Evolutionary conservation across 2,113 vertebrate species (phyloP), one percentile per base, ranked within the genome.

Genomic region (Chaetura pelagica): DNA sequence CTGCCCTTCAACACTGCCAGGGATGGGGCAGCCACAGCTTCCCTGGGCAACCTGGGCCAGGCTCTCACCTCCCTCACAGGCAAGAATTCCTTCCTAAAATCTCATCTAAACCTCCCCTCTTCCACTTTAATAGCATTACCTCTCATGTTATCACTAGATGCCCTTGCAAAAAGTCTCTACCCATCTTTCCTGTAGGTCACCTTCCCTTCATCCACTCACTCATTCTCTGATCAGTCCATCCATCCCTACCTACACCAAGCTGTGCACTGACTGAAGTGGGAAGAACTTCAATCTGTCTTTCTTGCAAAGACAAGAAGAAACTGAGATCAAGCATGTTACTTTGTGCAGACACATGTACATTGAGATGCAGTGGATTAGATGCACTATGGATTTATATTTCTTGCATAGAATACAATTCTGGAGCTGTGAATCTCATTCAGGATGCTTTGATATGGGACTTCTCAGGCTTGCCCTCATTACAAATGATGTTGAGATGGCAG

Each of bases 401-500:
- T 32, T 12, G 10, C 8, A 13, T 3, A 32, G n/a, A 85, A 66
- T 18, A 29, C 16, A 49, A 13, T 17, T 73, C 71, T 87, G 48
- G 74, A 72, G 32, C 40, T 0, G 0, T 34, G 55, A 79, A 14
- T 69, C 22, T 72, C 6, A 0, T 51, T 34, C 27, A 52, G 35
- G 32, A 24, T 55, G 40, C 38, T 72, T 58, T 66, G 20, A 48
- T 40, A 24, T 0, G 48, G 32, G 38, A 62, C 7, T 87, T 71
- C 57, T 26, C 52, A 34, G 17, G 4, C 10, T 76, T 30, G 9
- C 26, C 10, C 9, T 51, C 66, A 21, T 59, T 15, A 26, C 8
- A 38, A 89, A 67, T 58, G 22, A 40, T 3, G 10, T 24, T 71
- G 2, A 63, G 32, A 52, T 21, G 24, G 18, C 20, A 83, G 32